Evolutionary conservation across 2,888 invertebrate species (phyloP).

Genomic region (Petrolisthes manimaculis): DNA sequence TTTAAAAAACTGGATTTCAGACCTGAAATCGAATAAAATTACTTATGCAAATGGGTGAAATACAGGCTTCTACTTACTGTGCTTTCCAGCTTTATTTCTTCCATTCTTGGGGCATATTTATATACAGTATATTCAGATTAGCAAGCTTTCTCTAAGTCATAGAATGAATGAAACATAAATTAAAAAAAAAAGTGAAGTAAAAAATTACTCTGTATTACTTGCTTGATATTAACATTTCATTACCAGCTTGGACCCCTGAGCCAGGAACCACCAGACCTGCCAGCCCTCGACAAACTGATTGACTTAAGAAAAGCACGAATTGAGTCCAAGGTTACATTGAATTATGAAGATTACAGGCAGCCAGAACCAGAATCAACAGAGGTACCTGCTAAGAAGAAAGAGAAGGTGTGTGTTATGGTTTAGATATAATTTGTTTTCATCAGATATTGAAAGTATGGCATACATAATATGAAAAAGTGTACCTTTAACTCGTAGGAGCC

Average conservation of each 20-base stretch:
- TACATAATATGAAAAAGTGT: neutral
- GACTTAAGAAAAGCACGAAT: conserved; percentile 33
- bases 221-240: neutral
- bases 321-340: conserved; percentile 38
- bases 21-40: too few relatives aligned
- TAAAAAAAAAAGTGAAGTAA: neutral
- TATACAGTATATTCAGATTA: neutral
- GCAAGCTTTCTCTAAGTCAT: neutral
- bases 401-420: conserved; percentile 20
- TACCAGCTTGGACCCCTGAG: conserved; percentile 23
- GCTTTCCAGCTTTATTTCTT: neutral
- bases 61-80: neutral
- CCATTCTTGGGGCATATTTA: neutral
- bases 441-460: neutral
- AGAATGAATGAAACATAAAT: neutral
- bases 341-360: conserved; percentile 41
- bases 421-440: neutral
- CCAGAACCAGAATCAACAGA: conserved; percentile 19
- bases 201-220: neutral
- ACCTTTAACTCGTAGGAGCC: too few relatives aligned
- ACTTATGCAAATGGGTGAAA: too few relatives aligned
- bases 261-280: neutral
- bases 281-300: conserved; percentile 28
- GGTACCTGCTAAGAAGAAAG: conserved; percentile 5
- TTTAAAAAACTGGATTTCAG: too few relatives aligned